Base-by-base conservation (phyloP, 2,797 vertebrate genomes). In the Buceros bicornis region DNA sequence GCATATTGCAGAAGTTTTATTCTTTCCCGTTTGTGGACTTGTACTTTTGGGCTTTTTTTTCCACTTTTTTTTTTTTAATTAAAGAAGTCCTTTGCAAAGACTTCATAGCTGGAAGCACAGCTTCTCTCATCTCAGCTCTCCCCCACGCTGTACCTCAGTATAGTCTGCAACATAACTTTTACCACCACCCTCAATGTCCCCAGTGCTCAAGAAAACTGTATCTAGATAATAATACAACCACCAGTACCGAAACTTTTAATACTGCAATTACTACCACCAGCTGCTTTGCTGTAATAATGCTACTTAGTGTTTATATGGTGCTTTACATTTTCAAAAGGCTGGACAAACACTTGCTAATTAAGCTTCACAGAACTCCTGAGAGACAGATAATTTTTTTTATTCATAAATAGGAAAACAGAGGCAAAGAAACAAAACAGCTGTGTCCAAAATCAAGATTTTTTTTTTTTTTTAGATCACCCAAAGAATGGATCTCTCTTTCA, bases 311-410 rank as follows among this genome's bases (percentile, higher is more conserved):
- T 80, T 92, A 85, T 78, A 77, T 18, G 29, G 19, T 25, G 53
- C 53, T 82, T 91, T 92, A 8, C 69, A 54, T 80, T 65, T 93
- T 91, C 93, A 92, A 93, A 95, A 80, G 67, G 16, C 71, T 85
- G 31, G 47, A 67, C 61, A 93, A 95, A 92, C 74, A 78, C 82
- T 94, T 80, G 42, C 57, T 89, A 95, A 94, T 87, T 93, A 80
- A 94, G 21, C 24, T 57, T 82, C 57, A 35, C 31, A 70, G 60
- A 95, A 72, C 42, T 67, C 85, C 82, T 16, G n/a, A 90, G 78
- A 94, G 48, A 35, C 35, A 65, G 37, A 42, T 54, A 61, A 0
- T 1, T 24, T 35, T 65, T 47, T 48, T 35, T 77, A 28, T 84
- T 93, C 83, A 71, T 50, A 67, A 85, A 70, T 33, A 64, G 56